Base-by-base conservation (phyloP, 92 coral and sea anemone genomes). In the Hydrozoanthus gracilis region DNA sequence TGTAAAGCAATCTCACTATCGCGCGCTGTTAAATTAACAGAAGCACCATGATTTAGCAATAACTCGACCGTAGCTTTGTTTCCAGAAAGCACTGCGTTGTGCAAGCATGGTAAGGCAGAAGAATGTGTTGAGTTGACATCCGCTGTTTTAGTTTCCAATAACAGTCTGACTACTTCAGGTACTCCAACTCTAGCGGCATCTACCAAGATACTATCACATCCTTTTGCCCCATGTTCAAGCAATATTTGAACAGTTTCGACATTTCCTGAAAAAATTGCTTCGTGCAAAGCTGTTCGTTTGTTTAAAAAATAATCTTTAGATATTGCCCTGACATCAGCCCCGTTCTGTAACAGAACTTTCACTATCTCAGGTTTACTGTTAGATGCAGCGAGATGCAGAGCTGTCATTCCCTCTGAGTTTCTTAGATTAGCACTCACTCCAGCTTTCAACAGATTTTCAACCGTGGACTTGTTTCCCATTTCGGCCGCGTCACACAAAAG, bases 1-100 rank as follows among this genome's bases (percentile, higher is more conserved):
- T 76, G 82, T 50, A 76, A 76, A 51, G 67, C 82, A 17, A 18
- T 76, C 65, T 76, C 82, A 65, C 80, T 76, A 54, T 76, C 62
- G 51, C 16, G 44, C 3, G 64, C 6, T 51, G 80, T 76, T 6
- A 51, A n/a, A 51, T 76, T 76, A 8, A 76, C 82, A 51, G 61
- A 50, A 17, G 66, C 82, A 17, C 66, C 82, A 16, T 27, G 68
- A 10, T 52, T 8, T 35, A 49, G 67, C 45, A 77, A 77, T 17
- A 77, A n/a, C 11, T 27, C 17, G 14, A 35, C 82, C 6, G 45
- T 55, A 54, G 5, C 48, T 54, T 5, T 52, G 60, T 16, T 52
- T 13, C 45, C 60, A 27, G 48, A 11, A 20, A 77, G 6, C 18
- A 61, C 51, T 52, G 82, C 67, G 5, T n/a, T n/a, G 68, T 54